Evolutionary conservation across 2,113 vertebrate genomes (phyloP).

Genomic region (Abramis brama): DNA sequence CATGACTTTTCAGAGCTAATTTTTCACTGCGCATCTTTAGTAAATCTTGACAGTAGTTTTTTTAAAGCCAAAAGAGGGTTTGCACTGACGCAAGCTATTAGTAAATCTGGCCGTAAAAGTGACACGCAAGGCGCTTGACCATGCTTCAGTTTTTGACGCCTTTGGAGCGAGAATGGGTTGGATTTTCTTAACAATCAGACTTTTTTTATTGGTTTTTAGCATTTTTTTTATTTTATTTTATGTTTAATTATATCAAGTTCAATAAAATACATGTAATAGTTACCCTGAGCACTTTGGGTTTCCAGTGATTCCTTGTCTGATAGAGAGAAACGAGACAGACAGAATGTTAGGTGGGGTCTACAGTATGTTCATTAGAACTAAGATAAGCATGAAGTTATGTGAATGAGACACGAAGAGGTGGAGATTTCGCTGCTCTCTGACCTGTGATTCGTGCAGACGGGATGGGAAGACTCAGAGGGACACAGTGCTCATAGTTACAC

Average conservation of each 20-base stretch:
- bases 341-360: slow-evolving; percentile 39
- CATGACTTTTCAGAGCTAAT: no score
- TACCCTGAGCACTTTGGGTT: slow-evolving; percentile 76
- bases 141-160: no score
- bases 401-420: not conserved
- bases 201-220: no score
- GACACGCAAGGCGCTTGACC: no score
- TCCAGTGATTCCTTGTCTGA: slow-evolving; percentile 75
- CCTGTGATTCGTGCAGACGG: slow-evolving; percentile 85
- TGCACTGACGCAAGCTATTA: no score
- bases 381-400: slow-evolving; percentile 21
- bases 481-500: slow-evolving; percentile 95
- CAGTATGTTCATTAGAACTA: slow-evolving; percentile 13
- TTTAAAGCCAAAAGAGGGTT: no score
- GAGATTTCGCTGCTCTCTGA: not conserved
- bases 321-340: slow-evolving; percentile 59
- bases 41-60: no score
- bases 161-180: no score
- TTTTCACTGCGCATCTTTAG: no score
- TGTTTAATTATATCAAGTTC: no score
- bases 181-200: no score
- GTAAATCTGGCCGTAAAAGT: no score
- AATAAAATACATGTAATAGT: slow-evolving; percentile 52
- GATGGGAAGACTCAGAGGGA: slow-evolving; percentile 91
- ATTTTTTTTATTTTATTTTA: not conserved